phyloP scores from a whole-genome alignment of 2,888 invertebrate species.

The Hemaris fuciformis region DNA sequence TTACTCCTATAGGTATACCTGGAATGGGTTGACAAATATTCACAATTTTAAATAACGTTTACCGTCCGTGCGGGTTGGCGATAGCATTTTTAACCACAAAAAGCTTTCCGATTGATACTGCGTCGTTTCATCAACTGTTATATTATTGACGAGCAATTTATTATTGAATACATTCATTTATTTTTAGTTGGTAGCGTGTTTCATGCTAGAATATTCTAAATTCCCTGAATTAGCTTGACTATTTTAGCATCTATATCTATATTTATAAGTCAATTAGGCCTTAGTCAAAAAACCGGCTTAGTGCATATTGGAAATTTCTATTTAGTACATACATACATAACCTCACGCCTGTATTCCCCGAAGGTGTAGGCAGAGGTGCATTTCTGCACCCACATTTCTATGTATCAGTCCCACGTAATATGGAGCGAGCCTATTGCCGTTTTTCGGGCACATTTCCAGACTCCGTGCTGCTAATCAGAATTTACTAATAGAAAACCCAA shows the following conservation, averaged over 20 bases:
- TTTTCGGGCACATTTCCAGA: no score
- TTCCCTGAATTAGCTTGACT: not conserved
- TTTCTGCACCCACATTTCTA: no score
- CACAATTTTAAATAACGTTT: not conserved
- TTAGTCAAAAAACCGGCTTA: no score
- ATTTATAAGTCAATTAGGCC: no score
- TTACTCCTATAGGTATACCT: not conserved
- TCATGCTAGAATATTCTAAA: not conserved
- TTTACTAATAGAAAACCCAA: no score
- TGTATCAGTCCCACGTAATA: no score
- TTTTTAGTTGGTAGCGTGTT: not conserved
- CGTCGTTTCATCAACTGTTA: not conserved
- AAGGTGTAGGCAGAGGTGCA: no score
- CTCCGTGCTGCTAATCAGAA: no score
- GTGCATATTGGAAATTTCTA: no score
- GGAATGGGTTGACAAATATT: not conserved
- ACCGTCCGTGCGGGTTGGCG: not conserved
- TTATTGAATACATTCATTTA: not conserved
- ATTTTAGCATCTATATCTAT: not conserved
- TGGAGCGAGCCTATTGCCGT: no score
- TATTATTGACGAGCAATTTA: not conserved
- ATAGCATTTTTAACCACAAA: constrained; percentile 5
- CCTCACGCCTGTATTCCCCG: no score
- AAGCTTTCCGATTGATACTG: not conserved
- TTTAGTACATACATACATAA: no score